Evolutionary conservation across 2,888 invertebrate species (phyloP).

Genomic region (Habroteleia sp.): DNA sequence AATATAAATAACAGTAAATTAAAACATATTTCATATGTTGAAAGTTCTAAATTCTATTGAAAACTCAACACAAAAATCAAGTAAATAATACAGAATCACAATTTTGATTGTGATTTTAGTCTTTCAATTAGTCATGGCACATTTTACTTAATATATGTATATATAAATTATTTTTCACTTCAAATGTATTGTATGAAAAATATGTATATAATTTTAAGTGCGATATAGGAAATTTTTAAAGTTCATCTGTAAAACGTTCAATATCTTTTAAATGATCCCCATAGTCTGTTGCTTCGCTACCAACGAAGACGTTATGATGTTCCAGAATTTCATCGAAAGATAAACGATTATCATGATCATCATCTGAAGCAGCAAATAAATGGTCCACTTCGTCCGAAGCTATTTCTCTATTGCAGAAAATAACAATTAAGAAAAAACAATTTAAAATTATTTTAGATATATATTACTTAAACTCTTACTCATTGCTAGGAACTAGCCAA

Average conservation of each 20-base stretch:
- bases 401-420: no score
- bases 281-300: constrained; percentile 95
- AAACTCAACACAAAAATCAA: neutral
- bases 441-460: neutral
- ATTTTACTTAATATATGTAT: constrained; percentile 9
- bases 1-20: constrained; percentile 15
- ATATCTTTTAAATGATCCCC: constrained; percentile 92
- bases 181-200: constrained; percentile 13
- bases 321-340: constrained; percentile 90
- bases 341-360: constrained; percentile 90
- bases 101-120: constrained; percentile 13
- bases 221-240: constrained; percentile 76
- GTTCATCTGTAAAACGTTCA: constrained; percentile 90
- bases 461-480: constrained; percentile 83
- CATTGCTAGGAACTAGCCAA: constrained; percentile 96
- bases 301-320: constrained; percentile 94
- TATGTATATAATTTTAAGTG: constrained; percentile 12
- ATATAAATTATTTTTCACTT: neutral
- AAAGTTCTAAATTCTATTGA: neutral
- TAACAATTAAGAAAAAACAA: constrained; percentile 70
- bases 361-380: constrained; percentile 92
- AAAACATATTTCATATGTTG: no score
- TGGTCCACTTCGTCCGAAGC: constrained; percentile 95
- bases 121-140: constrained; percentile 30
- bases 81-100: constrained; percentile 17